phyloP scores from a whole-genome alignment of 1,140 invertebrate genomes.

The Habropoda laboriosa region DNA sequence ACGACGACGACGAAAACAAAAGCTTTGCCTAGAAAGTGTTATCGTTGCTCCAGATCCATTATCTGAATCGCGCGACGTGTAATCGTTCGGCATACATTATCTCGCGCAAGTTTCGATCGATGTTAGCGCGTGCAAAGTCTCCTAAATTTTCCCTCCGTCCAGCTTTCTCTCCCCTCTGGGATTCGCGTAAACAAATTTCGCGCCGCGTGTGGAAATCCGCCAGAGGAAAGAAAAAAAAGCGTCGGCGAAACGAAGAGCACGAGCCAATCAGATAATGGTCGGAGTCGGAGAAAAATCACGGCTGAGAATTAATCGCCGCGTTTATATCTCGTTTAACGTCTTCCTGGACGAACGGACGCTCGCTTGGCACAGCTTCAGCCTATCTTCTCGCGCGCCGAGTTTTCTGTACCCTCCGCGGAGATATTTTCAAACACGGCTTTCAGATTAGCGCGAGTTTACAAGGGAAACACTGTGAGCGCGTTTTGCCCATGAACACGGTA shows the following conservation, averaged over 20 bases:
- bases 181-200: conserved; percentile 1
- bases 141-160: not conserved
- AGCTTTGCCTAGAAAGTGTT: no score
- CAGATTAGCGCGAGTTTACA: not conserved
- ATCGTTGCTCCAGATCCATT: not conserved
- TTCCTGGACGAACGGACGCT: not conserved
- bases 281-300: conserved; percentile 1
- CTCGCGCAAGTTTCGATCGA: not conserved
- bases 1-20: no score
- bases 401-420: no score
- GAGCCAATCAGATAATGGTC: conserved; percentile 3
- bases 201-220: not conserved
- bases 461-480: not conserved
- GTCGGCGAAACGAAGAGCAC: not conserved
- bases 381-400: not conserved
- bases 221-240: no score
- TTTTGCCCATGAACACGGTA: not conserved
- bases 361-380: conserved; percentile 10
- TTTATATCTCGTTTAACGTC: conserved; percentile 22
- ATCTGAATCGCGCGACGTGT: not conserved
- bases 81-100: not conserved
- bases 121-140: not conserved
- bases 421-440: conserved; percentile 1
- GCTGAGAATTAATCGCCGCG: conserved; percentile 18
- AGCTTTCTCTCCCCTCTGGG: no score